Conservation (phyloP, 2,113 vertebrate genomes). For the Apodemus speciosus region DNA sequence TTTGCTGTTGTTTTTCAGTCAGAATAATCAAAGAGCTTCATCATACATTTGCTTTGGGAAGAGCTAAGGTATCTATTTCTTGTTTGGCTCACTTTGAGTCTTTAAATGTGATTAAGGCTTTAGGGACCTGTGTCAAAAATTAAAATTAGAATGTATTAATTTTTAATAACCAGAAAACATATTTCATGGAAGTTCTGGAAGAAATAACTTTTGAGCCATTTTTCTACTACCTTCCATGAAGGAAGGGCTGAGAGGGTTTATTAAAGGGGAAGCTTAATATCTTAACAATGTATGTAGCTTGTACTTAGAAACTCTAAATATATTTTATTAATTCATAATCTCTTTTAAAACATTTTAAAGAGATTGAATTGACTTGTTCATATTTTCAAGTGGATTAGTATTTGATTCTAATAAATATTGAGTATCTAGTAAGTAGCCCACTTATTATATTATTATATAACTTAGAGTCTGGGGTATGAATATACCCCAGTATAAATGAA, state of each 20-base stretch:
- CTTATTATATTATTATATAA: conserved; percentile 49
- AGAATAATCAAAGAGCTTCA: conserved; percentile 81
- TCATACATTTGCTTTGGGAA: conserved; percentile 69
- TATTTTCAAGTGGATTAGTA: conserved; percentile 61
- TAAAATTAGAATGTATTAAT: conserved; percentile 55
- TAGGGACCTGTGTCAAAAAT: conserved; percentile 56
- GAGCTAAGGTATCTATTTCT: conserved; percentile 70
- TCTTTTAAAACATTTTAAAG: conserved; percentile 59
- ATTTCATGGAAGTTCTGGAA: conserved; percentile 59
- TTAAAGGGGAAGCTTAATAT: conserved; percentile 52
- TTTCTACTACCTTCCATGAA: conserved; percentile 57
- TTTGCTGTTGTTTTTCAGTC: conserved; percentile 58
- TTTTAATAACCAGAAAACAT: conserved; percentile 64
- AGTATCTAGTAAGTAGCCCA: conserved; percentile 24
- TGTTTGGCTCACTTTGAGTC: conserved; percentile 48
- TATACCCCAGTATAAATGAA: conserved; percentile 65
- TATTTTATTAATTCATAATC: conserved; percentile 66
- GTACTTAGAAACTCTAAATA: conserved; percentile 58
- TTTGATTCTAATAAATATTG: conserved; percentile 63
- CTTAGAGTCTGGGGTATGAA: conserved; percentile 59
- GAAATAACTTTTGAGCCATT: conserved; percentile 62
- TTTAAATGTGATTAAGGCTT: conserved; percentile 55
- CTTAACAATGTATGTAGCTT: conserved; percentile 33
- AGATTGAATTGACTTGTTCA: conserved; percentile 13
- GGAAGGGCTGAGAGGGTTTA: conserved; percentile 56